Base-by-base conservation (phyloP, 2,888 invertebrate species). In the Caenorhabditis panamensis region DNA sequence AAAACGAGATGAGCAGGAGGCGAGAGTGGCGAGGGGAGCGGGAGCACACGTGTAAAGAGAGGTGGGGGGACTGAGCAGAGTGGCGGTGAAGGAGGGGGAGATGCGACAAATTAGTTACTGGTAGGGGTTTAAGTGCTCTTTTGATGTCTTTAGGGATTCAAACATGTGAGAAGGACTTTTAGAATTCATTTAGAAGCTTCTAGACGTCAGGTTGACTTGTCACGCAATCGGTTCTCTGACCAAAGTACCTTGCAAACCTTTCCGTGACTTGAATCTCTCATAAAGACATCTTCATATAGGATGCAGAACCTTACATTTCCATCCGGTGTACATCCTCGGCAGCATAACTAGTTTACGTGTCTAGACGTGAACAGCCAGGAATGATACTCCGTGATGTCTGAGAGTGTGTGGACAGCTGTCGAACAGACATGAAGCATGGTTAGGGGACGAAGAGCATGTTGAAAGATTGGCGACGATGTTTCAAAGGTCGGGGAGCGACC, bases 1-100 rank as follows among this genome's bases (percentile, higher is more conserved):
- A 41, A 64, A 53, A 49, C 49, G 64, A 53, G 56, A 49, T 37
- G 61, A 61, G 66, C 41, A 63, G 51, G 53, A 28, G 51, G 26
- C 22, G 49, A 20, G 58, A 58, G 51, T 24, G 37, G 20, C n/a
- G 26, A n/a, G 18, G 53, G 53, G 61, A 61, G 20, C 41, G 47
- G 22, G 54, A 62, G 61, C 24, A 58, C 47, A 68, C 41, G 37
- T 36, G 56, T 56, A 36, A n/a, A 28, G 66, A 44, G 49, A 31
- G 51, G 51, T 22, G 24, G 24, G 58, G 3, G 41, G 31, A 44
- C 47, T 47, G 36, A n/a, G 24, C 26, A 54, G 24, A 66, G 24
- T 44, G 41, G 11, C 28, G 56, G 31, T 9, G 20, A 31, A 56
- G n/a, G 31, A 31, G 56, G 31, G n/a, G 31, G 18, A 56, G 56